These are phyloP conservation scores for Tamias sibiricus DNA, from an alignment of 2,113 vertebrate genomes.

Conservation along the genomic window DNA sequence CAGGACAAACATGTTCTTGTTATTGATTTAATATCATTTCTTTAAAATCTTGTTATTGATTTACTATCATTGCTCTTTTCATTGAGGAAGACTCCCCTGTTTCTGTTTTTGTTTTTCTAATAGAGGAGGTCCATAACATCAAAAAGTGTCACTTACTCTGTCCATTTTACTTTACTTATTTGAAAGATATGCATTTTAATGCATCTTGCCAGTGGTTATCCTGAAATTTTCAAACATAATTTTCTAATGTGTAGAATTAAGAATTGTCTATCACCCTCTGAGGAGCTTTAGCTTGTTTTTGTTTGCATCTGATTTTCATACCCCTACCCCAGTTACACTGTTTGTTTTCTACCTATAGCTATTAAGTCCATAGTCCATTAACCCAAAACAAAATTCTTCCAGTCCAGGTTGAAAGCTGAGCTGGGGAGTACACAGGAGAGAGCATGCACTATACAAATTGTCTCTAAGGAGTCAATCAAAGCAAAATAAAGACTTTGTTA, in stretches of 20 bases:
- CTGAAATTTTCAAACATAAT: background rate
- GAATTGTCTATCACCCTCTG: background rate
- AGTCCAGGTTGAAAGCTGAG: background rate
- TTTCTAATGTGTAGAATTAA: background rate
- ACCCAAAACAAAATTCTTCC: background rate
- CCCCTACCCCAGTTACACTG: background rate
- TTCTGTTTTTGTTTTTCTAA: background rate
- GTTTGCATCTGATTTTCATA: background rate
- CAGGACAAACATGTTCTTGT: background rate
- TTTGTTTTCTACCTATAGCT: background rate
- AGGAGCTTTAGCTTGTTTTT: slow-evolving; percentile 13
- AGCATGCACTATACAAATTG: background rate
- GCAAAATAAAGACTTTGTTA: background rate
- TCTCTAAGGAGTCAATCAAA: background rate
- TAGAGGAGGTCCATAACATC: background rate
- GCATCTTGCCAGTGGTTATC: background rate
- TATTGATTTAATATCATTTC: background rate
- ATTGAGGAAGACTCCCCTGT: background rate
- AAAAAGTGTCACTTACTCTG: background rate
- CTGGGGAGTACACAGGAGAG: background rate
- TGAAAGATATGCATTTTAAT: background rate
- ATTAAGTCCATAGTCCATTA: background rate
- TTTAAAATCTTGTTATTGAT: background rate
- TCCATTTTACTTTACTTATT: background rate
- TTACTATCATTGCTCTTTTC: background rate